Base-by-base conservation (phyloP, 2,797 vertebrate genomes). In the Hozukius guyotensis region DNA sequence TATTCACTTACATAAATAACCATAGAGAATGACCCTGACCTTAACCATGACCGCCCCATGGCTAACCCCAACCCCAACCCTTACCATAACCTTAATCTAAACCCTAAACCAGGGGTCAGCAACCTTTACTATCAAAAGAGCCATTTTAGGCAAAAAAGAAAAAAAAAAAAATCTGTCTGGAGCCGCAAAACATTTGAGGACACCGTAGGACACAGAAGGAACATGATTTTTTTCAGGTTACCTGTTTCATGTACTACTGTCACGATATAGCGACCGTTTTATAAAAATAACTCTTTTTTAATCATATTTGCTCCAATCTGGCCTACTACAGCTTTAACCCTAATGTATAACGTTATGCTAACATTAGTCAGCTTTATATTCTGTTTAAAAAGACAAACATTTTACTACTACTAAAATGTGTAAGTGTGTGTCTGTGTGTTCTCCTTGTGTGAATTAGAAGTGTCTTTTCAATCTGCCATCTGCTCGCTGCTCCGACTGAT, bases 381-480 rank as follows among this genome's bases (percentile, higher is more conserved):
- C 14, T 29, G 56, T 59, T 29, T 29, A 25, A 25, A 57, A 56
- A 56, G 53, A 25, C 24, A 57, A 60, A 59, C 25, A 59, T 29
- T 60, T 60, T 60, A 31, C 27, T 20, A 31, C 57, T 10, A 14
- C 42, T 8, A 29, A 60, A 49, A 18, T 16, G 77, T 56, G 25
- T 2, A 1, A 6, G 8, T 38, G 22, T 64, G 14, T 72, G 46
- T 53, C 6, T 49, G 29, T 68, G 71, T 55, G 29, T 60, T 78
- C 29, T 32, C 34, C 16, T 22, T 55, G 52, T 79, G 62, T 78
- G 46, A 76, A 79, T 46, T 36, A 74, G 53, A 78, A 82, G 56
- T 80, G 57, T 49, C 25, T 62, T 76, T 86, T 61, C 12, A 69
- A 80, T 72, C 77, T 74, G 69, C 53, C 72, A 77, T 82, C 77